phyloP scores from a whole-genome alignment of 2,888 invertebrate genomes.

The Drosophila flavopinicola region DNA sequence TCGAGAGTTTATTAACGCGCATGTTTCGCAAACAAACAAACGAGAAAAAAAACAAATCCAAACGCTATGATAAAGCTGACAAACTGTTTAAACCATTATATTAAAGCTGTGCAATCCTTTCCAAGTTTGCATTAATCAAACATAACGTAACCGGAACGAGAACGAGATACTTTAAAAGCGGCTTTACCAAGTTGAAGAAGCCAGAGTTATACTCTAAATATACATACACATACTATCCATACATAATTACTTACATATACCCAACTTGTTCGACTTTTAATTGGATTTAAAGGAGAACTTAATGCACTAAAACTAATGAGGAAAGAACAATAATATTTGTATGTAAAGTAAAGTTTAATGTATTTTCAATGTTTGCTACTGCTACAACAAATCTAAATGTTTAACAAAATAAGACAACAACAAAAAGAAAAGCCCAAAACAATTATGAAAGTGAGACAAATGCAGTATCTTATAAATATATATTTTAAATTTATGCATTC shows the following conservation, averaged over 20 bases:
- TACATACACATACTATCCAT: conserved; percentile 16
- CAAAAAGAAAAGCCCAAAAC: conserved; percentile 11
- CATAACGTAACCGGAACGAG: conserved; percentile 12
- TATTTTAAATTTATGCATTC: conserved; percentile 71
- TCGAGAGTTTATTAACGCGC: conserved; percentile 45
- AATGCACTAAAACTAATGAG: conserved; percentile 43
- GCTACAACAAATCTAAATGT: conserved; percentile 49
- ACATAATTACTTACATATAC: conserved; percentile 4
- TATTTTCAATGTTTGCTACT: conserved; percentile 63
- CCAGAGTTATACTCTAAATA: conserved; percentile 11
- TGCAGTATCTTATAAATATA: conserved; percentile 61
- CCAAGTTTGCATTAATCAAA: conserved; percentile 8
- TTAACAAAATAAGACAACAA: conserved; percentile 25
- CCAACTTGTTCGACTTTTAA: conserved; percentile 29
- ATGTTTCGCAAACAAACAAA: conserved; percentile 30
- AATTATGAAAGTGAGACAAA: conserved; percentile 42
- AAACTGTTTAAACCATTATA: conserved; percentile 13
- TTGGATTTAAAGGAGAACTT: conserved; percentile 30
- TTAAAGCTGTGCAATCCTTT: conserved; percentile 5
- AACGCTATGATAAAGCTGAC: conserved; percentile 28
- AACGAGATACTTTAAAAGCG: conserved; percentile 1
- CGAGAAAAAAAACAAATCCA: conserved; percentile 11
- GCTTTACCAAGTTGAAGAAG: neutral
- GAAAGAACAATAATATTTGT: conserved; percentile 58
- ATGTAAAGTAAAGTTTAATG: conserved; percentile 58